Base-by-base conservation (phyloP, 2,797 vertebrate species). In the Percopsis omiscomaycus region DNA sequence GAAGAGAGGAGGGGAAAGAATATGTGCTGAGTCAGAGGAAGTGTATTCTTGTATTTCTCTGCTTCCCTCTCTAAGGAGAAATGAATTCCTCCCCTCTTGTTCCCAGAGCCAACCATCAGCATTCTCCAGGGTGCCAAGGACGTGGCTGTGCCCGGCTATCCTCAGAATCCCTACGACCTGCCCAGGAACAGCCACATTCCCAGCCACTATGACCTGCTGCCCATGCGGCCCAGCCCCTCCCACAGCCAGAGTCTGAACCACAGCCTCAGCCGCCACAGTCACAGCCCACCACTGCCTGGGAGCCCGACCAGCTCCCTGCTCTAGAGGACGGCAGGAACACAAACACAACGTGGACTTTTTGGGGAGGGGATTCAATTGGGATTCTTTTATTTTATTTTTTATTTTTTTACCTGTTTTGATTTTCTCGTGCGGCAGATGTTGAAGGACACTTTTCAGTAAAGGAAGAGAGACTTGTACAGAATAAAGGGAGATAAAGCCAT, bases 101-200 rank as follows among this genome's bases (percentile, higher is more conserved):
- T 75, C 71, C 61, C 92, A 99, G 97, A 98, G 80, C 96, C 97
- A 30, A 95, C 95, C 45, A 89, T 97, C 89, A 96, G 89, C 45
- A 89, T 97, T 71, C 86, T 97, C 53, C 95, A 94, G 69, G 95
- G 93, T 0, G 68, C 81, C 60, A 90, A 89, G 0, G 84, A 89
- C 22, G 72, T 83, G 65, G 92, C 88, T 68, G 66, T 79, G 5
- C 91, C 94, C 82, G 89, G 88, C 75, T 96, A 93, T 90, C 88
- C 93, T 48, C 97, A 98, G 90, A 95, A 89, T 71, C 94, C 95
- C 0, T 98, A 99, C 0, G 96, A 98, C 91, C 90, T 98, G 66
- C 97, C 96, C 58, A 92, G 93, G 84, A 98, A 96, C 93, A 98
- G 97, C 77, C 95, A 96, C 92, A 97, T 99, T 85, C 96, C 95